phyloP scores from a whole-genome alignment of 2,888 invertebrate genomes.

The Thyatira batis region DNA sequence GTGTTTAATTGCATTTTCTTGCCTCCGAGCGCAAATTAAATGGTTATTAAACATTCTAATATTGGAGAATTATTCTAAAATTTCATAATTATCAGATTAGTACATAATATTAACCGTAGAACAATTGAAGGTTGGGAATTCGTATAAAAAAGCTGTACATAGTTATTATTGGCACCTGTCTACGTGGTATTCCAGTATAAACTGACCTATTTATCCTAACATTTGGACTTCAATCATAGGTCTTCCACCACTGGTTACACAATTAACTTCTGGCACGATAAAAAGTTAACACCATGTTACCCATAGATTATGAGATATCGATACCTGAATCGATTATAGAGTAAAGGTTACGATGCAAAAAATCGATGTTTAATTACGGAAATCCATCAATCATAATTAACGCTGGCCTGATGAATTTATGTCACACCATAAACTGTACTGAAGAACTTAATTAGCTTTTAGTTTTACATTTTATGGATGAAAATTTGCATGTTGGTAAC shows the following conservation, averaged over 20 bases:
- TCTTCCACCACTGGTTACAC: slow-evolving; percentile 22
- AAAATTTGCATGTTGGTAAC: no score
- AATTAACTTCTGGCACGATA: slow-evolving; percentile 24
- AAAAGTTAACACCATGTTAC: slow-evolving; percentile 31
- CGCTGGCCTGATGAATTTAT: slow-evolving; percentile 33
- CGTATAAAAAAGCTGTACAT: slow-evolving; percentile 19
- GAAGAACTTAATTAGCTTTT: background rate
- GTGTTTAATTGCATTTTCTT: background rate
- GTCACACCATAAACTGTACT: slow-evolving; percentile 16
- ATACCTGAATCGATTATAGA: slow-evolving; percentile 45
- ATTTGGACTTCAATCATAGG: slow-evolving; percentile 10
- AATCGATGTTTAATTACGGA: slow-evolving; percentile 47
- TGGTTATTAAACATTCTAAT: slow-evolving; percentile 36
- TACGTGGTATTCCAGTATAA: slow-evolving; percentile 18
- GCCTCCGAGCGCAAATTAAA: slow-evolving; percentile 4
- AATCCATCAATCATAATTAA: slow-evolving; percentile 53
- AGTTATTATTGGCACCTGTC: slow-evolving; percentile 34
- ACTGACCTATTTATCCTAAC: slow-evolving; percentile 9
- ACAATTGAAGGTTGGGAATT: slow-evolving; percentile 43
- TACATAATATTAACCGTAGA: slow-evolving; percentile 34
- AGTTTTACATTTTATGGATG: no score
- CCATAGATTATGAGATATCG: slow-evolving; percentile 49
- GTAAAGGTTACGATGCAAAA: slow-evolving; percentile 51
- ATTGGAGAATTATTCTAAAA: slow-evolving; percentile 26
- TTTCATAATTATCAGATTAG: slow-evolving; percentile 36